Evolutionary conservation across 2,113 vertebrate species (phyloP).

Genomic region (Psettodes erumei): DNA sequence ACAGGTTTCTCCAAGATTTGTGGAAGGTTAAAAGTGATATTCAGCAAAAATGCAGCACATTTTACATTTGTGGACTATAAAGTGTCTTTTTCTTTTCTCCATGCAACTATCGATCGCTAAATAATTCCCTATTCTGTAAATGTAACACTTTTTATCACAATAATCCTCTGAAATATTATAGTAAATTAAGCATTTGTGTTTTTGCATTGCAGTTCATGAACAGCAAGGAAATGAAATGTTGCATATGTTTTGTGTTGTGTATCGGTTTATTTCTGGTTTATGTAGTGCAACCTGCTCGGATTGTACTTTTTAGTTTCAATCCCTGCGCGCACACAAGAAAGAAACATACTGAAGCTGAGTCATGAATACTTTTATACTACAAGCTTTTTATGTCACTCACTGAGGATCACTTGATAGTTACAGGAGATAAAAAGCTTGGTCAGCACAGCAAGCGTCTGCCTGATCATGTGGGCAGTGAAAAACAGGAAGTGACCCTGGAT

Average conservation of each 20-base stretch:
- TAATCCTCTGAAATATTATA: not conserved
- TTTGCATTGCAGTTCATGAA: not conserved
- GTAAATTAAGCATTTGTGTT: not conserved
- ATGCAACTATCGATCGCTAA: not conserved
- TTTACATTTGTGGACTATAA: not conserved
- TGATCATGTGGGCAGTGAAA: slow-evolving; percentile 42
- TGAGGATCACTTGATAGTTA: not conserved
- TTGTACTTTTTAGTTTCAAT: not conserved
- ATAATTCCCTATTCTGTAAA: too few species aligned
- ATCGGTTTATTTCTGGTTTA: not conserved
- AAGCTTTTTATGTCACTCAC: not conserved
- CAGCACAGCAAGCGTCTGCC: slow-evolving; percentile 10
- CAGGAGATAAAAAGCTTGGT: slow-evolving; percentile 17
- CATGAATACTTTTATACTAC: not conserved
- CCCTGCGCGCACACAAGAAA: not conserved
- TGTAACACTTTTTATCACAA: not conserved
- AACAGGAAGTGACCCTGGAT: slow-evolving; percentile 62
- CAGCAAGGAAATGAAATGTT: not conserved
- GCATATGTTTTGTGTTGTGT: not conserved
- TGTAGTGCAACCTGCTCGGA: not conserved
- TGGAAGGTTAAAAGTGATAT: not conserved
- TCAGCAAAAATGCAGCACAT: not conserved
- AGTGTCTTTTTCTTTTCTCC: not conserved
- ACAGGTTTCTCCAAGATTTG: too few species aligned
- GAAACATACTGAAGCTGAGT: too few species aligned